These are phyloP conservation scores for Crotalus helleri DNA, from an alignment of 2,113 vertebrate genomes.

Conservation along the genomic window DNA sequence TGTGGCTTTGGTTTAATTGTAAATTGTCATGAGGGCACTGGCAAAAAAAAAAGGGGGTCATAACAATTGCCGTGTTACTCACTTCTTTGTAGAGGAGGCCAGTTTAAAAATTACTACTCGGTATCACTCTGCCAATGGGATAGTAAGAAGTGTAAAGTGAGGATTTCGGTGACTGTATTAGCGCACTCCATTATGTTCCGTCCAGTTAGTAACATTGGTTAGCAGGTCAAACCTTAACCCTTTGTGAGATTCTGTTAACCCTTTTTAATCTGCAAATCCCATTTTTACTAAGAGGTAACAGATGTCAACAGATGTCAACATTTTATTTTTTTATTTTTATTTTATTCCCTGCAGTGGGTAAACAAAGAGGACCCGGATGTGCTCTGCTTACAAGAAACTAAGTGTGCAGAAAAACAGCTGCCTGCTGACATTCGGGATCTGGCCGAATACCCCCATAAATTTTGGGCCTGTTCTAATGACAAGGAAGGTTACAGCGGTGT, in stretches of 20 bases:
- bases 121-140: not conserved
- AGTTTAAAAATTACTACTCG: not conserved
- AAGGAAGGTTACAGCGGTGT: conserved; percentile 89
- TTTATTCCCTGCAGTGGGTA: conserved; percentile 76
- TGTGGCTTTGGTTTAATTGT: not conserved
- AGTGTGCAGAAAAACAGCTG: conserved; percentile 81
- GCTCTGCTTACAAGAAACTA: conserved; percentile 88
- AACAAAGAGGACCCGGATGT: conserved; percentile 84
- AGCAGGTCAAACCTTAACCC: not conserved
- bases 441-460: conserved; percentile 81
- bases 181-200: no score
- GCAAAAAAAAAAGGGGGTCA: not conserved
- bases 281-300: not conserved
- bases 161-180: not conserved
- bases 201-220: not conserved
- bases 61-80: not conserved
- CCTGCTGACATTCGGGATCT: conserved; percentile 80
- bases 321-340: not conserved
- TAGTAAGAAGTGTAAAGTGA: not conserved
- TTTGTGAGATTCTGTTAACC: not conserved
- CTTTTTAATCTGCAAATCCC: not conserved
- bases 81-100: not conserved
- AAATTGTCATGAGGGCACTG: not conserved
- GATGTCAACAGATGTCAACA: not conserved
- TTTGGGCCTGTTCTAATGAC: conserved; percentile 80